Base-by-base conservation (phyloP, 1,140 invertebrate species). In the Drosophila lini region DNA sequence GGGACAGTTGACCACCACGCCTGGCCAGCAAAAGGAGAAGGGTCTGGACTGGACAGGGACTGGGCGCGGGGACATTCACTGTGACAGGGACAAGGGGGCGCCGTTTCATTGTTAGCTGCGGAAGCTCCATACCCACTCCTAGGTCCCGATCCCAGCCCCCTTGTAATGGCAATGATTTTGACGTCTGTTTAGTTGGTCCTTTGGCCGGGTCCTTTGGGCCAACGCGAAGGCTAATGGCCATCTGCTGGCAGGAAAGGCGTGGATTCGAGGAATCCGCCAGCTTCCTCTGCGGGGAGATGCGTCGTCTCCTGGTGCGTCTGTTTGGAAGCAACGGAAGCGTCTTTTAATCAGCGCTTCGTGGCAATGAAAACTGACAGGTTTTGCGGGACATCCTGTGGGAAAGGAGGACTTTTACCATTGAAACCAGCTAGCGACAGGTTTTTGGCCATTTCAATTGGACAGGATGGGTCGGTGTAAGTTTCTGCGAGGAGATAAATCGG, bases 81-180 rank as follows among this genome's bases (percentile, higher is more conserved):
- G 7, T 28, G 45, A 48, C 45, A 48, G 45, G 45, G 5, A n/a
- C 25, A 9, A 16, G 62, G 56, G 28, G 52, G 36, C 73, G 74
- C 59, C 68, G 79, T 77, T 88, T 58, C 70, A 86, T 86, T 86
- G 79, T 79, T 68, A 60, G 65, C 57, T 56, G 25, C 25, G 47
- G 64, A 52, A 50, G 41, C 19, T 57, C n/a, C 15, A 11, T 22
- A 22, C 44, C 44, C 44, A 45, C 44, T 45, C 36, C 13, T 38
- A 32, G 8, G 32, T 36, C 34, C 70, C 57, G 47, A 41, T 62
- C 80, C 57, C 44, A 15, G 7, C 19, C 41, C 48, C 79, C 69
- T 76, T 62, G 64, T 81, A 82, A 82, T 88, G 80, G 77, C 71
- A 73, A 88, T 80, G 76, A 88, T 83, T 86, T 88, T 80, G 83